Evolutionary conservation across 2,113 vertebrate species (phyloP).

Genomic region (Microtus oregoni): DNA sequence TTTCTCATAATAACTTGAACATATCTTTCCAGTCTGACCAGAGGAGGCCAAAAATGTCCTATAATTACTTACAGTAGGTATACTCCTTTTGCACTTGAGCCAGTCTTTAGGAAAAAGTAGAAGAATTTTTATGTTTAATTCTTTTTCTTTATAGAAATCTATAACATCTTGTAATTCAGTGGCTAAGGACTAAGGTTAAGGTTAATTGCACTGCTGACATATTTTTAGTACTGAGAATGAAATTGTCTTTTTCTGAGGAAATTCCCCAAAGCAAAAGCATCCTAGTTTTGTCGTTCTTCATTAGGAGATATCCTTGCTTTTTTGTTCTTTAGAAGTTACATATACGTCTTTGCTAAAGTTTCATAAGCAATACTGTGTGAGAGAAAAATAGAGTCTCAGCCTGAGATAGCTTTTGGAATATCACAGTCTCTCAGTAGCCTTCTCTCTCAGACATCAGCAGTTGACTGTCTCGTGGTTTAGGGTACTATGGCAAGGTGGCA

Average conservation of each 20-base stretch:
- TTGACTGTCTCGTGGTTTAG: neutral
- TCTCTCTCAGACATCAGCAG: neutral
- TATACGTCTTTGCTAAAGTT: neutral
- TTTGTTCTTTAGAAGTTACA: neutral
- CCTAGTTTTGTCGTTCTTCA: too few relatives aligned
- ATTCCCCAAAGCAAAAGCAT: neutral
- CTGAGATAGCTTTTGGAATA: neutral
- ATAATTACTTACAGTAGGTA: neutral
- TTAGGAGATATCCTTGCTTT: neutral
- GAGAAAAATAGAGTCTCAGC: neutral
- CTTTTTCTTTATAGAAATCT: neutral
- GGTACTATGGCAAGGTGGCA: too few relatives aligned
- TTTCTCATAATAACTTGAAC: neutral
- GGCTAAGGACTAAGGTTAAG: neutral
- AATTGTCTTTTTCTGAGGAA: neutral
- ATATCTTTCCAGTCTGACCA: neutral
- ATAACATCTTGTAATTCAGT: neutral
- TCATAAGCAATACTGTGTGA: neutral
- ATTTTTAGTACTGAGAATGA: neutral
- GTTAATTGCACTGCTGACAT: neutral
- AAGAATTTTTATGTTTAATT: neutral
- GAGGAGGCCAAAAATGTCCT: neutral
- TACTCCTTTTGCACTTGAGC: neutral
- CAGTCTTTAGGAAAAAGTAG: neutral
- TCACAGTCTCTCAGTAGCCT: neutral